A percentile compares a stretch with the other conserved stretches of the same genome.
Conservation (phyloP, 23 tunicate species). For the Botrylloides violaceus region DNA sequence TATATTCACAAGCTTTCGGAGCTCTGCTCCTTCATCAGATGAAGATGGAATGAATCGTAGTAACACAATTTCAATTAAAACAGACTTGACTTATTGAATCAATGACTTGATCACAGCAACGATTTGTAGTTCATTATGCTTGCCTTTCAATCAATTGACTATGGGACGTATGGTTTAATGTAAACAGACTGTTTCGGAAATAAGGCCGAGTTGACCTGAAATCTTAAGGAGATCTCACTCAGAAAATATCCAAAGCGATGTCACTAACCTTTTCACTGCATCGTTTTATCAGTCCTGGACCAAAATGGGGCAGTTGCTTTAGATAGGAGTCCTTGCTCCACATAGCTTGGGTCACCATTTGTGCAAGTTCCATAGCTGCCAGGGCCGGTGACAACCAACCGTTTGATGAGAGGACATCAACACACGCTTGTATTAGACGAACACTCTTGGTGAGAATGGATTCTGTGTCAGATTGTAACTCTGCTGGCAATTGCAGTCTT, state of each 20-base stretch:
- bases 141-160: too few relatives aligned
- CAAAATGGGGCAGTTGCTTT: conserved; percentile 92
- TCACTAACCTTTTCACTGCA: conserved; percentile 67
- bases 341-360: conserved; percentile 97
- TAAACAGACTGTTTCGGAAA: too few relatives aligned
- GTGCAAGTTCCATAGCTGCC: conserved; percentile 99
- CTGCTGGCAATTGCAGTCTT: conserved; percentile 90
- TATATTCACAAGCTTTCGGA: too few relatives aligned
- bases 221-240: too few relatives aligned
- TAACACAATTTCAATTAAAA: too few relatives aligned
- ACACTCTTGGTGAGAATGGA: conserved; percentile 63
- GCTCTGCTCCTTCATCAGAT: too few relatives aligned
- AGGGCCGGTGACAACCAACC: conserved; percentile 98
- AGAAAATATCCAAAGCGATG: background rate
- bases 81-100: too few relatives aligned
- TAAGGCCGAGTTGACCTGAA: too few relatives aligned
- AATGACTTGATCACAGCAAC: too few relatives aligned
- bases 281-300: conserved; percentile 63
- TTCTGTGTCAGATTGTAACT: conserved; percentile 81
- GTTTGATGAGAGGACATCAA: conserved; percentile 95
- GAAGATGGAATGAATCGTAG: too few relatives aligned
- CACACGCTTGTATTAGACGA: conserved; percentile 91
- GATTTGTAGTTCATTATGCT: too few relatives aligned
- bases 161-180: too few relatives aligned
- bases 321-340: conserved; percentile 97